phyloP scores from a whole-genome alignment of 2,797 vertebrate species.

The Tenualosa thibaudeaui region DNA sequence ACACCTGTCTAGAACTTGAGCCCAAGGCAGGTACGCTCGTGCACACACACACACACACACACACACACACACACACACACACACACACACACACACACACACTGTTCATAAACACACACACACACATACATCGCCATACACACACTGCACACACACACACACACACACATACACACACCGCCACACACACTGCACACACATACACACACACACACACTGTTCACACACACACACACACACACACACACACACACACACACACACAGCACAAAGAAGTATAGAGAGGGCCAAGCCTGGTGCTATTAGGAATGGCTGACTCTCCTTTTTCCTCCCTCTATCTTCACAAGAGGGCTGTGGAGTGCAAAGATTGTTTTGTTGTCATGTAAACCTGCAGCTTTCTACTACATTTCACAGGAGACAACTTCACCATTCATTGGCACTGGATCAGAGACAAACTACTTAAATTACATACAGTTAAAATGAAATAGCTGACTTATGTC shows the following conservation, averaged over 20 bases:
- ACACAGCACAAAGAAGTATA: neutral
- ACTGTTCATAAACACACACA: neutral
- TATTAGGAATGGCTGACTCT: neutral
- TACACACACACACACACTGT: neutral
- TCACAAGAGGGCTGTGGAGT: neutral
- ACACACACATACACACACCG: slow-evolving; percentile 19
- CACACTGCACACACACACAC: neutral
- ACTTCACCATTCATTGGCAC: neutral
- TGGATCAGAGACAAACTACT: too few species aligned
- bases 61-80: slow-evolving; percentile 19
- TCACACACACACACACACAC: neutral
- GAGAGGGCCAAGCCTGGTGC: neutral
- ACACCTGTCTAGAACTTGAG: slow-evolving; percentile 72
- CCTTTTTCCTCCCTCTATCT: neutral
- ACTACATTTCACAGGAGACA: neutral
- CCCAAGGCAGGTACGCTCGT: slow-evolving; percentile 38
- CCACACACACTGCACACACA: slow-evolving; percentile 18
- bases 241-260: neutral
- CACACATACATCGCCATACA: neutral
- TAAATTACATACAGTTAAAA: neutral
- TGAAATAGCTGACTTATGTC: neutral
- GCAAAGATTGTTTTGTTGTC: neutral
- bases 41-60: slow-evolving; percentile 17
- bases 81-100: slow-evolving; percentile 12
- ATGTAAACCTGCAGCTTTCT: neutral